These are phyloP conservation scores for Nesometra sesokonis DNA, from an alignment of 35 echinoderm and acorn worm genomes.

Conservation along the genomic window DNA sequence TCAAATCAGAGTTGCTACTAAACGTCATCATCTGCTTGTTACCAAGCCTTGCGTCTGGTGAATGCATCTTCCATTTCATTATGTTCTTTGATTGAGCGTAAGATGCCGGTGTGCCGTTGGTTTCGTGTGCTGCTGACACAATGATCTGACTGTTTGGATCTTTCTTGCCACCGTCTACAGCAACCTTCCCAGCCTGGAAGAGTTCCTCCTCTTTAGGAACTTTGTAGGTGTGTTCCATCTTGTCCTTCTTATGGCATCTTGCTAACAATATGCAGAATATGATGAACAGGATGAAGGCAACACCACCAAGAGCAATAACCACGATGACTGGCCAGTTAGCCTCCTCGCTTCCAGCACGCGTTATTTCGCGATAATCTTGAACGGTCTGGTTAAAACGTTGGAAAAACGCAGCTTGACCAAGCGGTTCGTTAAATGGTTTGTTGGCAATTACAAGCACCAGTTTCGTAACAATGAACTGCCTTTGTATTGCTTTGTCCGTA, in stretches of 20 bases:
- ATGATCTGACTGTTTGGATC: neutral
- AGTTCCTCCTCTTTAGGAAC: conserved; percentile 1
- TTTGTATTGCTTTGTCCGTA: conserved; percentile 38
- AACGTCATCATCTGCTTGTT: conserved; percentile 79
- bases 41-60: conserved; percentile 62
- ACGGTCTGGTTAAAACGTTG: conserved; percentile 58
- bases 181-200: neutral
- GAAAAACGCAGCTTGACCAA: conserved; percentile 46
- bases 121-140: neutral
- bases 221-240: conserved; percentile 12
- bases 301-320: conserved; percentile 57
- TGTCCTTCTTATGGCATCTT: conserved; percentile 40
- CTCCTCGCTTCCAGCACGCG: neutral
- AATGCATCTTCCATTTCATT: conserved; percentile 69
- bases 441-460: conserved; percentile 57
- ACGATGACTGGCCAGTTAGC: conserved; percentile 70
- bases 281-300: conserved; percentile 61
- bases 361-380: conserved; percentile 16
- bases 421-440: conserved; percentile 53
- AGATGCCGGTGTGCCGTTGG: conserved; percentile 33
- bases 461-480: neutral
- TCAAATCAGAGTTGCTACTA: conserved; percentile 74
- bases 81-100: conserved; percentile 90
- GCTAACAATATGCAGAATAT: conserved; percentile 64
- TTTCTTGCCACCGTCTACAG: neutral